Evolutionary conservation across 2,888 invertebrate species (phyloP).

Genomic region (Dicycla oo): DNA sequence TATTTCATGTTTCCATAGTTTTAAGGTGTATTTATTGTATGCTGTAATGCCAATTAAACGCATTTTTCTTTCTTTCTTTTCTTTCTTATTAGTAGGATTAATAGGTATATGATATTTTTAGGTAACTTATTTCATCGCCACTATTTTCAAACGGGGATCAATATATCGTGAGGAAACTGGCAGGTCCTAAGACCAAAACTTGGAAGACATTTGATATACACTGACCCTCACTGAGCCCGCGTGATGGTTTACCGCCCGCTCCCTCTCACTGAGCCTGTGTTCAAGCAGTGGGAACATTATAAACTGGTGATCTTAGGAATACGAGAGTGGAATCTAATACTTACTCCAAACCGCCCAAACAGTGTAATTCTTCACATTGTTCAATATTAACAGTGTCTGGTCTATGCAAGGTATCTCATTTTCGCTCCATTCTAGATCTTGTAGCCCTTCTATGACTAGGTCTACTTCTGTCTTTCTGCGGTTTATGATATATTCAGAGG

Average conservation of each 20-base stretch:
- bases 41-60: too few species aligned
- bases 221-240: not conserved
- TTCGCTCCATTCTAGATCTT: conserved; percentile 49
- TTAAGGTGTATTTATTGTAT: too few species aligned
- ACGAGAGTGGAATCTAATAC: conserved; percentile 15
- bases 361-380: conserved; percentile 65
- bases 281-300: not conserved
- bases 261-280: too few species aligned
- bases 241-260: not conserved
- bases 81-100: too few species aligned
- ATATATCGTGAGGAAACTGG: not conserved
- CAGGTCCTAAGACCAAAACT: not conserved
- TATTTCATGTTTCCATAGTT: too few species aligned
- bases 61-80: too few species aligned
- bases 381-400: conserved; percentile 55
- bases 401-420: conserved; percentile 56
- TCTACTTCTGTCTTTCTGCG: conserved; percentile 49
- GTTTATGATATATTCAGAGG: conserved; percentile 16
- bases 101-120: not conserved
- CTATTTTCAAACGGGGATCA: not conserved
- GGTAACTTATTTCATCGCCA: not conserved
- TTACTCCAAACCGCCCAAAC: conserved; percentile 71
- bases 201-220: not conserved
- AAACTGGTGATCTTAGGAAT: not conserved
- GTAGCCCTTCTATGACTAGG: conserved; percentile 51